These are phyloP conservation scores for Pseudois nayaur DNA, from an alignment of 2,113 vertebrate genomes.

Conservation along the genomic window DNA sequence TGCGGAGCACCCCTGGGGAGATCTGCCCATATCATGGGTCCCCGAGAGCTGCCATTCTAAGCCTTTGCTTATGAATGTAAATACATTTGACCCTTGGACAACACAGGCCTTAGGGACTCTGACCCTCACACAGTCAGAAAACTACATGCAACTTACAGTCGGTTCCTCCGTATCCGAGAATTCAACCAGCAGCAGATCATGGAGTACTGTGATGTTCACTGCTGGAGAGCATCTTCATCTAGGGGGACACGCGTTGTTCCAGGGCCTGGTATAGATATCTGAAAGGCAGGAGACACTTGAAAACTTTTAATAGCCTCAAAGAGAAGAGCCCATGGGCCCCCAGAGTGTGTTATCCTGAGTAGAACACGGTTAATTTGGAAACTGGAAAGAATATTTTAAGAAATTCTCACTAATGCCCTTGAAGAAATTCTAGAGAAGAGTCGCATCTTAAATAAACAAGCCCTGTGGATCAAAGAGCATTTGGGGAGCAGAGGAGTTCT, in stretches of 20 bases:
- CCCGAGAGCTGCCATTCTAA: neutral
- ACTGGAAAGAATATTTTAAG: neutral
- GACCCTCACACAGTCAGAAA: neutral
- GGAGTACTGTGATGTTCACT: neutral
- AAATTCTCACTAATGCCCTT: neutral
- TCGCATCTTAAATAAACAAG: neutral
- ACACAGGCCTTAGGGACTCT: neutral
- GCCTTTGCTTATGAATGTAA: neutral
- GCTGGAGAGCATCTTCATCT: neutral
- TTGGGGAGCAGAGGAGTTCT: neutral
- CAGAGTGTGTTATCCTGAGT: neutral
- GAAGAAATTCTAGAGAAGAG: neutral
- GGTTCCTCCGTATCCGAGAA: neutral
- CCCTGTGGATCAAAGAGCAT: neutral
- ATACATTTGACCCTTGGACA: neutral
- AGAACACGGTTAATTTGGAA: neutral
- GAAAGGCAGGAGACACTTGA: neutral
- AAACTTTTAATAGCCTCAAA: neutral
- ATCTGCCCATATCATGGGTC: neutral
- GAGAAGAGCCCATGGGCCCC: neutral
- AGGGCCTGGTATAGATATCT: neutral
- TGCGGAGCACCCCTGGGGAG: neutral
- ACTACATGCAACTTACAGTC: too few relatives aligned
- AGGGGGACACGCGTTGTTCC: neutral
- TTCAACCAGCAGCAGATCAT: neutral